A percentile compares a stretch with the other conserved stretches of the same genome.
Evolutionary conservation across 2,113 vertebrate genomes (phyloP).

Genomic region (Lophotis ruficrista): DNA sequence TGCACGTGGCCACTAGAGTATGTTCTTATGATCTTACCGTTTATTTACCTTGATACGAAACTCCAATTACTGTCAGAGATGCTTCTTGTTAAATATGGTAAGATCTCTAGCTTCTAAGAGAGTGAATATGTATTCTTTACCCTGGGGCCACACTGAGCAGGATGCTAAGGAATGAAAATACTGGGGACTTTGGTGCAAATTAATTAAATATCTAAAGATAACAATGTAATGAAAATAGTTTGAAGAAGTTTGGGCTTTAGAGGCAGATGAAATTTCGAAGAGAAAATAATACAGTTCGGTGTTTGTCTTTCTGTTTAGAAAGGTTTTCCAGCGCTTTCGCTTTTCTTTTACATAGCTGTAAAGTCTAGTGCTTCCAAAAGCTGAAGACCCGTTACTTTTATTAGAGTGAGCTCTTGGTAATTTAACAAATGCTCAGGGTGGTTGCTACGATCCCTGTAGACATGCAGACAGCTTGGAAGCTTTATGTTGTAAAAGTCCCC

Average conservation of each 20-base stretch:
- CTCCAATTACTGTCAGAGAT: conserved; percentile 81
- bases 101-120: conserved; percentile 69
- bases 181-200: conserved; percentile 70
- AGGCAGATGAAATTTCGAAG: conserved; percentile 39
- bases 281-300: not conserved
- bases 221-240: conserved; percentile 52
- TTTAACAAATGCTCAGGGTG: not conserved
- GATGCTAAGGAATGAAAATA: conserved; percentile 59
- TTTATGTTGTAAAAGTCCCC: not conserved
- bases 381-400: not conserved
- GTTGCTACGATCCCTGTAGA: not conserved
- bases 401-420: not conserved
- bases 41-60: conserved; percentile 81
- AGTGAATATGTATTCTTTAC: conserved; percentile 74
- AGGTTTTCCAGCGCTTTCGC: not conserved
- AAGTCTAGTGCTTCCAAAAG: not conserved
- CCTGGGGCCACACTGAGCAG: conserved; percentile 63
- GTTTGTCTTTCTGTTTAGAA: not conserved
- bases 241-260: conserved; percentile 58
- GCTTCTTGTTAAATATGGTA: conserved; percentile 78
- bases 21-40: conserved; percentile 76
- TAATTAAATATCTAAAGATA: conserved; percentile 77
- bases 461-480: rapidly evolving
- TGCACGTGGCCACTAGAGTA: conserved; percentile 75
- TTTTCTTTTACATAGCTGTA: not conserved